phyloP scores from a whole-genome alignment of 2,113 vertebrate species.

The Mus musculus region DNA sequence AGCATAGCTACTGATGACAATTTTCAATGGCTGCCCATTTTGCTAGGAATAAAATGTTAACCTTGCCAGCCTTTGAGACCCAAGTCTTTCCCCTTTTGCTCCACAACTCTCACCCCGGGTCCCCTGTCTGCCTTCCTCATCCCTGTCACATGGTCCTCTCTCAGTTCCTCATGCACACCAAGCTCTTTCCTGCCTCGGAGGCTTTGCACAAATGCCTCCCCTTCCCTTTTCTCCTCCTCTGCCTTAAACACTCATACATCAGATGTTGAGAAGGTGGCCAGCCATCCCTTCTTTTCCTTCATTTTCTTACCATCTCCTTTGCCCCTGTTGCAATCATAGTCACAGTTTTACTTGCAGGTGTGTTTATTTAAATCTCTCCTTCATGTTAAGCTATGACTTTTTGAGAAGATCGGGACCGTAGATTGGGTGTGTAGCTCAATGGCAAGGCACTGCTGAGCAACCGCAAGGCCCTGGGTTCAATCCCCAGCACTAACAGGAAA shows the following conservation, averaged over 20 bases:
- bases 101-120: not conserved
- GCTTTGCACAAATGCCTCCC: constrained; percentile 18
- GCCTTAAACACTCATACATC: not conserved
- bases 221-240: constrained; percentile 31
- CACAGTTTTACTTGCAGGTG: not conserved
- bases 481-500: not conserved
- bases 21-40: not conserved
- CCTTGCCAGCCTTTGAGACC: not conserved
- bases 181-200: constrained; percentile 5
- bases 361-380: not conserved
- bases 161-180: constrained; percentile 22
- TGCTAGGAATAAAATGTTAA: constrained; percentile 10
- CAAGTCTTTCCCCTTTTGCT: not conserved
- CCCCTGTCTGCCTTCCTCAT: not conserved
- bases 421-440: not conserved
- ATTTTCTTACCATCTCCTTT: not conserved
- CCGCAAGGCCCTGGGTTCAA: not conserved
- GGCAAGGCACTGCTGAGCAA: not conserved
- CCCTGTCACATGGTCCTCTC: not conserved
- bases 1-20: not conserved
- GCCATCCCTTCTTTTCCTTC: not conserved
- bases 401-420: not conserved
- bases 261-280: not conserved
- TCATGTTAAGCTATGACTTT: constrained; percentile 1
- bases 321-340: not conserved